Conservation (phyloP, 2,888 invertebrate genomes). For the Chironomus riparius region DNA sequence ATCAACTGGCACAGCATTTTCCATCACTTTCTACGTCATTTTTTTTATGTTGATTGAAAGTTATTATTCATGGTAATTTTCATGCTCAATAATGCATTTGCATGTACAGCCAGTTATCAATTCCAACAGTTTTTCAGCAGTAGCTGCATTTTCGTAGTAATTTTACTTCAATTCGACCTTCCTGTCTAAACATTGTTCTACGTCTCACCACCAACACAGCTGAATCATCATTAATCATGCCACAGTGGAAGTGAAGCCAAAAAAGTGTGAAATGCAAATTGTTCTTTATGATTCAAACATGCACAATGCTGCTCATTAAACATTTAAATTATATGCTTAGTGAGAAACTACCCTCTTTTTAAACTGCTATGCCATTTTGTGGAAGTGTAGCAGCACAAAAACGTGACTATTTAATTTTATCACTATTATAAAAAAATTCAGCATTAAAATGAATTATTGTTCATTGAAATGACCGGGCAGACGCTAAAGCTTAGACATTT, state of each 20-base stretch:
- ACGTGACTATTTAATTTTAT: not conserved
- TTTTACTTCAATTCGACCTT: too few relatives aligned
- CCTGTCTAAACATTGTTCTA: too few relatives aligned
- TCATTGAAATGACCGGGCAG: not conserved
- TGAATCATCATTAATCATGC: too few relatives aligned
- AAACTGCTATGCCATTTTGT: too few relatives aligned
- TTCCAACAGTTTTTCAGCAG: too few relatives aligned
- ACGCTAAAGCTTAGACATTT: too few relatives aligned
- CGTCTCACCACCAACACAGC: too few relatives aligned
- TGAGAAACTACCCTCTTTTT: not conserved
- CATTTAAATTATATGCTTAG: not conserved
- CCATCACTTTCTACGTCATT: too few relatives aligned
- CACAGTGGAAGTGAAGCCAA: too few relatives aligned
- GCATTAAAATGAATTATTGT: constrained; percentile 1
- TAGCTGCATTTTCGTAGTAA: too few relatives aligned
- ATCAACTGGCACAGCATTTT: not conserved
- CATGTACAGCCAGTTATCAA: too few relatives aligned
- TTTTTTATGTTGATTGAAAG: not conserved
- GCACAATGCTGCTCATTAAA: not conserved
- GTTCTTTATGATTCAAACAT: not conserved
- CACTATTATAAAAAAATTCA: not conserved
- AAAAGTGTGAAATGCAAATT: not conserved
- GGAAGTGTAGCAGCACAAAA: not conserved
- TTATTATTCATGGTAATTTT: not conserved
- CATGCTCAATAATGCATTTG: too few relatives aligned